Percentiles rank a stretch among this genome's conserved stretches.
phyloP scores from a whole-genome alignment of 2,888 invertebrate genomes.

The Pyrrhia umbra region DNA sequence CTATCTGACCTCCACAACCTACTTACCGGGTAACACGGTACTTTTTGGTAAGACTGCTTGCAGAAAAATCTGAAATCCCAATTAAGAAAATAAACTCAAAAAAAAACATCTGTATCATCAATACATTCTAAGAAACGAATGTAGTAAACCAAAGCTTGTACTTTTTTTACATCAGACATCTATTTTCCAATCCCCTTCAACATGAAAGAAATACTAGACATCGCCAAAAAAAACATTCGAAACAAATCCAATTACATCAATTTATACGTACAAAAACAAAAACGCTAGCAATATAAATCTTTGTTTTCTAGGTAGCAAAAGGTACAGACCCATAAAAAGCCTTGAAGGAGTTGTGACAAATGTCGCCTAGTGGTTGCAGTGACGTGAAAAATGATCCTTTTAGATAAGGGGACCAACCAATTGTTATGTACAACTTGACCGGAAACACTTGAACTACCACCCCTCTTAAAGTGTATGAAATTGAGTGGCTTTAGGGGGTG shows the following conservation, averaged over 20 bases:
- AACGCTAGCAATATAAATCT: slow-evolving; percentile 73
- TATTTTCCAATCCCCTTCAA: not conserved
- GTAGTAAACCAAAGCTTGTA: not conserved
- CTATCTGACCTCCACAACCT: too few species aligned
- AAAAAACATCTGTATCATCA: too few species aligned
- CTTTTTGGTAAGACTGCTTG: too few species aligned
- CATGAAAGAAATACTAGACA: not conserved
- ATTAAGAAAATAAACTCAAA: too few species aligned
- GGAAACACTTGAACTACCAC: slow-evolving; percentile 62
- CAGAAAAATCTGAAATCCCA: too few species aligned
- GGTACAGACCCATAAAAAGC: slow-evolving; percentile 80
- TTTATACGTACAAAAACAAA: slow-evolving; percentile 61
- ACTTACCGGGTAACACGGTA: too few species aligned
- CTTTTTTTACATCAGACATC: not conserved
- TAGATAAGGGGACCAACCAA: slow-evolving; percentile 84
- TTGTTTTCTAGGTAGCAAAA: slow-evolving; percentile 75
- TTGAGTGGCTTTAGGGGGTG: slow-evolving; percentile 3
- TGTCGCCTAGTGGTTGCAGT: slow-evolving; percentile 80
- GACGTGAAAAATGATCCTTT: slow-evolving; percentile 88
- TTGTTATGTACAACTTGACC: slow-evolving; percentile 81
- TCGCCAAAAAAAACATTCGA: slow-evolving; percentile 39
- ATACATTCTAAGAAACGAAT: not conserved
- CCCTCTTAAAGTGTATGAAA: slow-evolving; percentile 2
- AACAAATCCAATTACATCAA: slow-evolving; percentile 63
- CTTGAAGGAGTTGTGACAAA: slow-evolving; percentile 86